phyloP scores from a whole-genome alignment of 1,140 invertebrate genomes.

The Formica selysi region DNA sequence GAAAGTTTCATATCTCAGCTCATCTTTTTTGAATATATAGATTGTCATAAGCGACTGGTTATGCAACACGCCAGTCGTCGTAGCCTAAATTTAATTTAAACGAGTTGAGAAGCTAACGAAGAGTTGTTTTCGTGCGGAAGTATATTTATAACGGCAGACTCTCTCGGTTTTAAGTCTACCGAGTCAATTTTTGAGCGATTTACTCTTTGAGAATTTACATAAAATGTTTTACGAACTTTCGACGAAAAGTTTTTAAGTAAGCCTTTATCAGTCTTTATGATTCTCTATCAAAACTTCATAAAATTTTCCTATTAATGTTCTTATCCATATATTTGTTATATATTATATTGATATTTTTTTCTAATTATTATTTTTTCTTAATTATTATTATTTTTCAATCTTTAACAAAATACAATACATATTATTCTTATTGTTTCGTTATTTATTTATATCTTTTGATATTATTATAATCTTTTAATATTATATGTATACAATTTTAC shows the following conservation, averaged over 20 bases:
- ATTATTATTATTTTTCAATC: neutral
- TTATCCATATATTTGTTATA: neutral
- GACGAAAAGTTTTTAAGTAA: conserved; percentile 5
- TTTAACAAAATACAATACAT: neutral
- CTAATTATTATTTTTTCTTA: neutral
- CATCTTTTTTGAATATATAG: conserved; percentile 29
- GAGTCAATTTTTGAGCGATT: conserved; percentile 24
- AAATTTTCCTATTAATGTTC: neutral
- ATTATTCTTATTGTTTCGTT: neutral
- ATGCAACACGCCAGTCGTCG: conserved; percentile 54
- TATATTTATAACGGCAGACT: conserved; percentile 68
- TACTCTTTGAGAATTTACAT: conserved; percentile 12
- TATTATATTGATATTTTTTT: neutral
- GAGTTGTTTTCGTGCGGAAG: conserved; percentile 70
- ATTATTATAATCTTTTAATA: conserved; percentile 2
- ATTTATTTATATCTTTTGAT: neutral
- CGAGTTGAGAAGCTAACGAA: conserved; percentile 73
- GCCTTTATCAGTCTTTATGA: too few relatives aligned
- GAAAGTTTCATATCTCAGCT: conserved; percentile 20
- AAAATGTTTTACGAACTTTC: neutral
- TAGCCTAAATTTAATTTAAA: conserved; percentile 71
- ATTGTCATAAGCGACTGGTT: conserved; percentile 61
- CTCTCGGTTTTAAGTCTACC: conserved; percentile 20
- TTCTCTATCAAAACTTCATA: neutral
- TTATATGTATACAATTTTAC: neutral